Evolutionary conservation across 2,797 vertebrate genomes (phyloP), one percentile per base, ranked within the genome.

Genomic region (Myiothlypis coronata): DNA sequence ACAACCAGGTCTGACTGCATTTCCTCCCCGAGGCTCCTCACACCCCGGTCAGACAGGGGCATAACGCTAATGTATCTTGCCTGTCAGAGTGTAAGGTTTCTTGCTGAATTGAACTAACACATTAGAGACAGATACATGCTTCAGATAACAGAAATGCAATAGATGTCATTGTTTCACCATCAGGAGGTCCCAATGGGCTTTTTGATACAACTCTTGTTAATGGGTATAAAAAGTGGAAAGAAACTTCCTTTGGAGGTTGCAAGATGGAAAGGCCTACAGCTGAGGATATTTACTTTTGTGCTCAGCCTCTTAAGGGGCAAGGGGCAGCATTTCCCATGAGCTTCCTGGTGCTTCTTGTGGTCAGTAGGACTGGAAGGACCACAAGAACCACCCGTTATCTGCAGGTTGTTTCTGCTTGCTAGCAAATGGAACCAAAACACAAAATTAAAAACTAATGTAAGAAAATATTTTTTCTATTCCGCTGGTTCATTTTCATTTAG

Each of bases 1-100:
- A 60, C 16, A 28, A 26, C 5, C 0, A 0, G 1, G 11, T 67
- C 32, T 9, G 2, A 6, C 19, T 28, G 11, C 1, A 1, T 26
- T 82, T 37, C 34, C 9, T 70, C 56, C 44, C 49, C 35, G 28
- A 5, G 43, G 15, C 30, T 46, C 13, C 44, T 88, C 43, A 32
- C 14, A 61, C n/a, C 11, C 22, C 37, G 26, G 12, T 87, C 59
- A 39, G 14, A 24, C 8, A 22, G 3, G 8, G 10, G 3, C n/a
- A 24, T 28, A 28, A 28, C 0, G 1, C 7, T 55, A 6, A 13
- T 8, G 7, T 34, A 7, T 8, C 35, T 60, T 82, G 11, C 28
- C 64, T 90, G 27, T 55, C 74, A 39, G 8, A n/a, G 4, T 55
- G 1, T 23, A 23, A 44, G 20, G n/a, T 32, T 37, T 49, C 47